phyloP scores from a whole-genome alignment of 2,888 invertebrate genomes.

The Malachius bipustulatus region DNA sequence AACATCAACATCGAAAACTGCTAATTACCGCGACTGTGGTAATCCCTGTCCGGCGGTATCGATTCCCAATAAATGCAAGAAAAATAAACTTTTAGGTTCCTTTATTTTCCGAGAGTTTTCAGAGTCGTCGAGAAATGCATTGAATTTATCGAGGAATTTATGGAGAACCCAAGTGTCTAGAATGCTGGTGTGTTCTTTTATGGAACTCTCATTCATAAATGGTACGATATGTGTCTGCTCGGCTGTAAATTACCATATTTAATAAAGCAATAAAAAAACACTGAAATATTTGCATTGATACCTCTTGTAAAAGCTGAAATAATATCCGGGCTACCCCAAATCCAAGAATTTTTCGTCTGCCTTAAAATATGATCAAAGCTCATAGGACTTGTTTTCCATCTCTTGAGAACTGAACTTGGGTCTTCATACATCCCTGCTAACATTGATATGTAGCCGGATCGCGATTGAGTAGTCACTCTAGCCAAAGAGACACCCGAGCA shows the following conservation, averaged over 20 bases:
- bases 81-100: too few species aligned
- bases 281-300: too few species aligned
- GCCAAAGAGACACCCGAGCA: slow-evolving; percentile 80
- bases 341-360: slow-evolving; percentile 70
- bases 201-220: too few species aligned
- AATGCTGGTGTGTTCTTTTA: too few species aligned
- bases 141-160: too few species aligned
- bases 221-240: slow-evolving; percentile 47
- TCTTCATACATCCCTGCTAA: slow-evolving; percentile 96
- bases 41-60: slow-evolving; percentile 92
- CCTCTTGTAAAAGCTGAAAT: slow-evolving; percentile 87
- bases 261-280: too few species aligned
- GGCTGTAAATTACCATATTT: too few species aligned
- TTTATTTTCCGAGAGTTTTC: too few species aligned
- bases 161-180: too few species aligned
- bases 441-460: slow-evolving; percentile 96
- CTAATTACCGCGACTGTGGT: too few species aligned
- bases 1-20: too few species aligned
- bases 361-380: slow-evolving; percentile 96
- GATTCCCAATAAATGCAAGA: slow-evolving; percentile 83
- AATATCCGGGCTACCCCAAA: slow-evolving; percentile 98
- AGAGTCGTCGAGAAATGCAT: too few species aligned
- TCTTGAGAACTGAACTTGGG: slow-evolving; percentile 88
- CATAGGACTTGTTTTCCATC: slow-evolving; percentile 96
- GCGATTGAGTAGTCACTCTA: slow-evolving; percentile 90